Percentiles rank a stretch among this genome's conserved stretches.
Conservation (phyloP, 2,888 invertebrate species). For the Dolichomitus sp. region DNA sequence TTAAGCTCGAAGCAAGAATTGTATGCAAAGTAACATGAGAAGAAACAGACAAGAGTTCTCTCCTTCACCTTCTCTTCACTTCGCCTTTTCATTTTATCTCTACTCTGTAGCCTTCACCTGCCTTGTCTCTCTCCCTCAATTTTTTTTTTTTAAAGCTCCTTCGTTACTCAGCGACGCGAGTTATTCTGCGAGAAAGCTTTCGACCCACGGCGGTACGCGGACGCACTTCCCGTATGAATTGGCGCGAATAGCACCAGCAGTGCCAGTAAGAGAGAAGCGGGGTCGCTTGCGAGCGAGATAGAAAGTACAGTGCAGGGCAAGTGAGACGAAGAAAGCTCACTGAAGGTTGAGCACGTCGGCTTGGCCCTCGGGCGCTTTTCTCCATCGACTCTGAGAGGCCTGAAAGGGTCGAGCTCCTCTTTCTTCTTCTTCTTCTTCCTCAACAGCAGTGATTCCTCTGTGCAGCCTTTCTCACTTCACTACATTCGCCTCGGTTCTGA, state of each 20-base stretch:
- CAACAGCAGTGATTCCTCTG: background rate
- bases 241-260: conserved; percentile 30
- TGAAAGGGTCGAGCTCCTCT: conserved; percentile 54
- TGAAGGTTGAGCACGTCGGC: conserved; percentile 47
- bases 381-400: conserved; percentile 37
- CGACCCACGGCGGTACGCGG: conserved; percentile 24
- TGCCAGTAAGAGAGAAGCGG: conserved; percentile 12
- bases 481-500: conserved; percentile 35
- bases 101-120: background rate
- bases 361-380: conserved; percentile 51
- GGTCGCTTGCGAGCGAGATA: conserved; percentile 20
- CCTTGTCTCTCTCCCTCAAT: conserved; percentile 10
- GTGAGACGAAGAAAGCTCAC: conserved; percentile 38
- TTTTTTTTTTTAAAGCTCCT: conserved; percentile 47
- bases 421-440: conserved; percentile 8
- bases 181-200: conserved; percentile 40
- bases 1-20: conserved; percentile 10
- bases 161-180: conserved; percentile 51
- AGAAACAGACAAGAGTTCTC: background rate
- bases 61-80: conserved; percentile 2
- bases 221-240: conserved; percentile 58
- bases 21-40: background rate
- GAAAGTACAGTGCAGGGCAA: background rate
- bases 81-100: conserved; percentile 21
- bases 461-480: background rate